Base-by-base conservation (phyloP, 1,140 invertebrate species). In the Leptinotarsa defecta region DNA sequence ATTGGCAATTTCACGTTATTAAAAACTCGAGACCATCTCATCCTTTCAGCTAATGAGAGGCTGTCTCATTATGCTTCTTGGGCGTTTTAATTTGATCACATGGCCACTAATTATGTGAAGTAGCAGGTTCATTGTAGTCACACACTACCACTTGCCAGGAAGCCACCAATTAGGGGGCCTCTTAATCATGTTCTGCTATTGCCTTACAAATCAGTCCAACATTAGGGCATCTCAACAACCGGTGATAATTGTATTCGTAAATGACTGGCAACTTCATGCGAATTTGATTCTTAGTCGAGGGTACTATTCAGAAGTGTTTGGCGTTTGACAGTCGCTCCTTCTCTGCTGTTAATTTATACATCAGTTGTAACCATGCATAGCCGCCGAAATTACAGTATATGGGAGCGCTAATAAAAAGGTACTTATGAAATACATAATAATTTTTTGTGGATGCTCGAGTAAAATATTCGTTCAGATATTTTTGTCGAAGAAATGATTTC, bases 121-220 rank as follows among this genome's bases (percentile, higher is more conserved):
- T 70, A 74, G 71, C 79, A 72, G 77, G 71, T 76, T 71, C 72
- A 76, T 76, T 77, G 77, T 77, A 71, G 63, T 73, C 71, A 68
- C 57, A 52, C 27, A 69, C 68, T 49, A 48, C 48, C 68, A 79
- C 79, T 77, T 77, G 79, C 61, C 79, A 80, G 79, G 79, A 80
- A 80, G 74, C 77, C 77, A 19, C 79, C 79, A 80, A 80, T 80
- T 80, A 80, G 77, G 73, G 70, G 52, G 43, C 65, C 71, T 74
- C 73, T 76, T 78, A 77, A 80, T 80, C 75, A 76, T 65, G 67
- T 68, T 17, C 24, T 68, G 27, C 65, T n/a, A 24, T 68, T 8
- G 65, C 20, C 43, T 69, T 49, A 48, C 19, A 69, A 69, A 69
- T 69, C 68, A 69, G 68, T 20, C 68, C 68, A 69, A 49, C 27